These are phyloP conservation scores for Crypturellus undulatus DNA, from an alignment of 2,113 vertebrate species.

Conservation along the genomic window DNA sequence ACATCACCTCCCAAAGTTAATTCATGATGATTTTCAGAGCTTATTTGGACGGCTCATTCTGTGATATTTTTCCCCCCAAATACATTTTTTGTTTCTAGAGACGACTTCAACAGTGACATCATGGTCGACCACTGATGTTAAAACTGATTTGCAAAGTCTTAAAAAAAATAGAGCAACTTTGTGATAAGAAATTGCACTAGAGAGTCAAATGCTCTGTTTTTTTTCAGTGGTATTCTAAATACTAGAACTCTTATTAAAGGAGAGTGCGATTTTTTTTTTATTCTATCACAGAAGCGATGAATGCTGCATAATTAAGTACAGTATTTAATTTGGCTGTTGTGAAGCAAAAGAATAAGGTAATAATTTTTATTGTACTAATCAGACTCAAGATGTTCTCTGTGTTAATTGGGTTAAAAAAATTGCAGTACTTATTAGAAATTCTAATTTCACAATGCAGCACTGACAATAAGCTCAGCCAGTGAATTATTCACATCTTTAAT, in stretches of 20 bases:
- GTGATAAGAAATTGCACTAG: slow-evolving; percentile 68
- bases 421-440: slow-evolving; percentile 92
- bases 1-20: slow-evolving; percentile 66
- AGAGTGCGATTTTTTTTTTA: slow-evolving; percentile 43
- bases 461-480: slow-evolving; percentile 89
- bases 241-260: slow-evolving; percentile 80
- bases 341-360: slow-evolving; percentile 89
- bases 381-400: slow-evolving; percentile 89
- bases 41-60: slow-evolving; percentile 63
- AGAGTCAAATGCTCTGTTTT: slow-evolving; percentile 68
- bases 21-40: slow-evolving; percentile 54
- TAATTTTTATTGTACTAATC: slow-evolving; percentile 91
- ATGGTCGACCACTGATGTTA: slow-evolving; percentile 63
- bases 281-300: slow-evolving; percentile 78
- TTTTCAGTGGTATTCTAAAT: slow-evolving; percentile 76
- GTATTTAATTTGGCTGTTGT: slow-evolving; percentile 89
- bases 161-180: slow-evolving; percentile 61
- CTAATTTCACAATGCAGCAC: slow-evolving; percentile 90
- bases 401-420: slow-evolving; percentile 92
- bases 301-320: slow-evolving; percentile 88
- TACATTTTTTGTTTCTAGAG: slow-evolving; percentile 72
- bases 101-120: slow-evolving; percentile 67
- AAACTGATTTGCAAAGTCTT: slow-evolving; percentile 65
- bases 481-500: slow-evolving; percentile 94
- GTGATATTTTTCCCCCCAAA: slow-evolving; percentile 48